Base-by-base conservation (phyloP, 2,113 vertebrate species). In the Austrofundulus limnaeus region DNA sequence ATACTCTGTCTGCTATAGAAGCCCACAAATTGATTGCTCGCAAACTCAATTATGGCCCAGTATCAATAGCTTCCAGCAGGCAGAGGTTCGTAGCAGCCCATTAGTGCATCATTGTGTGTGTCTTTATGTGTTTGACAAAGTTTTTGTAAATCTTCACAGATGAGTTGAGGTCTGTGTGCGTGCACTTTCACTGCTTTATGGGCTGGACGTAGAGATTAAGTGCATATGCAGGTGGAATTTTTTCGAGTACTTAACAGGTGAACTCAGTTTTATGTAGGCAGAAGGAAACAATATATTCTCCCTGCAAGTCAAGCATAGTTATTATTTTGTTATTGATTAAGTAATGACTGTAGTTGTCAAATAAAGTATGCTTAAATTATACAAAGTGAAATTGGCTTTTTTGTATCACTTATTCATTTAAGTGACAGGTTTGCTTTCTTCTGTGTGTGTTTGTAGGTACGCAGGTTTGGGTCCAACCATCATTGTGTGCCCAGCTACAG, bases 21-120 rank as follows among this genome's bases (percentile, higher is more conserved):
- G 88, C 94, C 93, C 91, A 88, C 94, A 96, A 95, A 96, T 96
- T 96, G 95, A 96, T 96, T 97, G 95, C 94, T 96, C 94, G 93
- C 95, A 95, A 96, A 96, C 94, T 97, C 95, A 95, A 94, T 98
- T 96, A 96, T 91, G 92, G 88, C 80, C 94, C 93, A 72, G 94
- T 96, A 96, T 96, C 94, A 94, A 94, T 95, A 94, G 94, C 85
- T 87, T 87, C 83, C 85, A 86, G 83, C 60, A 56, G 78, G 75
- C 73, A 70, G 75, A 85, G 79, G 67, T 82, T 85, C 81, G 84
- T 84, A 80, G 65, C 48, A 72, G 77, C 74, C 82, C 85, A 87
- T 87, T 86, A 87, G 77, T 61, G 61, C 66, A 51, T 73, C 21
- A 55, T 75, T 68, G 51, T 59, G 25, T 50, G 63, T 61, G 56